A percentile compares a stretch with the other conserved stretches of the same genome.
phyloP scores from a whole-genome alignment of 2,113 vertebrate genomes.

The Rousettus leschenaultii region DNA sequence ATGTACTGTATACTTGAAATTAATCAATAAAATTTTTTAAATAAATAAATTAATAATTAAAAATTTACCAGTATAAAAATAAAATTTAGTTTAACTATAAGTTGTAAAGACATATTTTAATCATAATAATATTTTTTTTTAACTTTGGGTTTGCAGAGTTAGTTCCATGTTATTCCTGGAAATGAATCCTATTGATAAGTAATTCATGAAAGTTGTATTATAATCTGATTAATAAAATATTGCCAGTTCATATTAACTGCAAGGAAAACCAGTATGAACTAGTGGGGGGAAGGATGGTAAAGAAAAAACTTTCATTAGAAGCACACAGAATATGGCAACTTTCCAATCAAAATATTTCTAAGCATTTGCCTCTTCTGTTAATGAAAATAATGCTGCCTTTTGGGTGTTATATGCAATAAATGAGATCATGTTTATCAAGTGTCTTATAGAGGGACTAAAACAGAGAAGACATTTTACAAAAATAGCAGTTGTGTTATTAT shows the following conservation, averaged over 20 bases:
- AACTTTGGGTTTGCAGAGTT: slow-evolving; percentile 11
- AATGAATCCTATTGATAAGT: not conserved
- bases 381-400: not conserved
- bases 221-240: slow-evolving; percentile 16
- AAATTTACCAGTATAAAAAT: not conserved
- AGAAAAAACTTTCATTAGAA: not conserved
- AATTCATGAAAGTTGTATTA: not conserved
- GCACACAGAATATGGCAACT: not conserved
- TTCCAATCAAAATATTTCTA: not conserved
- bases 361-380: not conserved
- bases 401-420: not conserved
- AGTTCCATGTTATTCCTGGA: not conserved
- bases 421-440: not conserved
- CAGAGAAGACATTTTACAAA: not conserved
- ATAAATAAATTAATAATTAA: too few relatives aligned
- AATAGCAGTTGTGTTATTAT: not conserved
- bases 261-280: slow-evolving; percentile 12
- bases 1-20: too few relatives aligned
- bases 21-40: too few relatives aligned
- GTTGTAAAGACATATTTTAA: not conserved
- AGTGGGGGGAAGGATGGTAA: not conserved
- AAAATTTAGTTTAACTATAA: not conserved
- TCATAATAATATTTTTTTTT: not conserved
- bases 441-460: not conserved
- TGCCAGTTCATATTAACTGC: not conserved